Evolutionary conservation across 2,113 vertebrate genomes (phyloP).

Genomic region (Tupaia chinensis): DNA sequence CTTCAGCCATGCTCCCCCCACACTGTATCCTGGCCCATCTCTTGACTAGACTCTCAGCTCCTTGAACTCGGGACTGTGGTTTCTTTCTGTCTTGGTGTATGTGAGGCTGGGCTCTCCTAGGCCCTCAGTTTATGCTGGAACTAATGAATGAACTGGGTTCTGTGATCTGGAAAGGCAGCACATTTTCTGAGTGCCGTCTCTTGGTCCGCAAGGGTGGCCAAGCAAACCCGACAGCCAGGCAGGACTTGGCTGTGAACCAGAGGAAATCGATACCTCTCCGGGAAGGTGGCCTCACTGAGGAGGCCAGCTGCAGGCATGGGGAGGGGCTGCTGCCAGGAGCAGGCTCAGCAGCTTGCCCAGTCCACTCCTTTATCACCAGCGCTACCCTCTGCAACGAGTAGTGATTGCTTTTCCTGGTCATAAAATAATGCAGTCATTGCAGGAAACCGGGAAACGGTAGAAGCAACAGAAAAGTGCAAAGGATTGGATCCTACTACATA

Average conservation of each 20-base stretch:
- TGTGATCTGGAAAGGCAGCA: neutral
- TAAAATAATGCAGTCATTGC: neutral
- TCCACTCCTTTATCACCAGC: neutral
- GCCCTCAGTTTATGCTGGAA: neutral
- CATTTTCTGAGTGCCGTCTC: neutral
- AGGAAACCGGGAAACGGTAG: neutral
- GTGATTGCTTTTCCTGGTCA: neutral
- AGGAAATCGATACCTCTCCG: neutral
- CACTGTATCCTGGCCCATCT: neutral
- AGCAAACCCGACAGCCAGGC: neutral
- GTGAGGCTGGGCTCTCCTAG: neutral
- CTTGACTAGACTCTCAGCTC: neutral
- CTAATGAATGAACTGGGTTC: neutral
- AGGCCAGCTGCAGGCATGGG: too few species aligned
- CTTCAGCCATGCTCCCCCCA: neutral
- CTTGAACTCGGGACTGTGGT: neutral
- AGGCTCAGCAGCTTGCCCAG: neutral
- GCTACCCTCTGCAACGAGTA: fast-evolving
- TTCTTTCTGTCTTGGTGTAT: neutral
- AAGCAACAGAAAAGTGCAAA: neutral
- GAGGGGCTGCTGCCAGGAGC: neutral
- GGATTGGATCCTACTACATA: fast-evolving
- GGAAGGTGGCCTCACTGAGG: neutral
- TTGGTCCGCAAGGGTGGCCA: neutral
- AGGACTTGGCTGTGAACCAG: neutral